Evolutionary conservation across 2,888 invertebrate genomes (phyloP).

Genomic region (Linnaemya vulpina): DNA sequence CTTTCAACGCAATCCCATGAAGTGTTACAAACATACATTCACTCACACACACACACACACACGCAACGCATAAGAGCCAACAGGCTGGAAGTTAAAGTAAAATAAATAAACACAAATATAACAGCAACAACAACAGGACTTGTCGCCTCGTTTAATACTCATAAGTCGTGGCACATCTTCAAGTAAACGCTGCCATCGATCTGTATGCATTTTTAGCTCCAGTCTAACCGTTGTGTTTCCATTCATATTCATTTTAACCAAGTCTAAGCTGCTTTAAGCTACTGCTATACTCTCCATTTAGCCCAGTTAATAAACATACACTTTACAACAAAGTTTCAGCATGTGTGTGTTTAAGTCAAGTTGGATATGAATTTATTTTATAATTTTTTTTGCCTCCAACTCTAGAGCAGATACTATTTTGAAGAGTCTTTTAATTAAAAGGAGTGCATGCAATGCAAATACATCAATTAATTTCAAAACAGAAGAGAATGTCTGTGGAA

Average conservation of each 20-base stretch:
- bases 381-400: constrained; percentile 24
- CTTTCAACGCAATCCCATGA: constrained; percentile 59
- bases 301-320: constrained; percentile 41
- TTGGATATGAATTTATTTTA: constrained; percentile 10
- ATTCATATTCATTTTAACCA: constrained; percentile 54
- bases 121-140: constrained; percentile 12
- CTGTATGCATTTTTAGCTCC: constrained; percentile 1
- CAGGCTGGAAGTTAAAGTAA: constrained; percentile 8
- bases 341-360: not conserved
- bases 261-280: not conserved
- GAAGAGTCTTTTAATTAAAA: not conserved
- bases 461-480: not conserved
- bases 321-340: constrained; percentile 3
- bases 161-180: constrained; percentile 12
- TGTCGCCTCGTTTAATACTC: not conserved
- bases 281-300: not conserved
- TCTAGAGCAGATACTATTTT: constrained; percentile 13
- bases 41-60: constrained; percentile 4
- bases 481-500: not conserved
- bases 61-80: not conserved
- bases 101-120: constrained; percentile 20
- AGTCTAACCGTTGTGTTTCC: constrained; percentile 31
- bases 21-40: constrained; percentile 13
- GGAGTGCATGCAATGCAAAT: not conserved
- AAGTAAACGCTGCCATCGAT: not conserved